phyloP scores from a whole-genome alignment of 1,140 invertebrate genomes.

The Pantala flavescens region DNA sequence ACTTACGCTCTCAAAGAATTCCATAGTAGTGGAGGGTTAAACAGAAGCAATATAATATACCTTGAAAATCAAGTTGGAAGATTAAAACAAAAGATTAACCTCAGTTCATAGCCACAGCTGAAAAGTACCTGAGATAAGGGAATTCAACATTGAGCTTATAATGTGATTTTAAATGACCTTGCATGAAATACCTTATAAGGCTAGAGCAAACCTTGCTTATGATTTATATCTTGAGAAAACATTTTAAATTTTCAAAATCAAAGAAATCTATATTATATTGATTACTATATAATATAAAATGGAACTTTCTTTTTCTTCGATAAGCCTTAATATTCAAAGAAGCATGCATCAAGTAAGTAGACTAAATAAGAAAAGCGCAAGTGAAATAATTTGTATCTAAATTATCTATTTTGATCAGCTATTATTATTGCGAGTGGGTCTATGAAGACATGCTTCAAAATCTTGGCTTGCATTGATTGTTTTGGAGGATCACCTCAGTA shows the following conservation, averaged over 20 bases:
- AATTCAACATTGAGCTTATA: too few relatives aligned
- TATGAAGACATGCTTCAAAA: neutral
- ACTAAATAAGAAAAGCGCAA: neutral
- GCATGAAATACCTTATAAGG: too few relatives aligned
- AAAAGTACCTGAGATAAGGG: too few relatives aligned
- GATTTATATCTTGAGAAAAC: too few relatives aligned
- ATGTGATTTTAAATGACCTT: too few relatives aligned
- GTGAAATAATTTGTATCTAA: neutral
- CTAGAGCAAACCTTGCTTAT: too few relatives aligned
- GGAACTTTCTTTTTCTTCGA: neutral
- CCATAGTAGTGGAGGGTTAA: too few relatives aligned
- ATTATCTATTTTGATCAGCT: neutral
- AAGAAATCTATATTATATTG: neutral
- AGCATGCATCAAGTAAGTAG: neutral
- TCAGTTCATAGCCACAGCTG: too few relatives aligned
- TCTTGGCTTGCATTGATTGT: constrained; percentile 1
- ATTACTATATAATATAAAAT: neutral
- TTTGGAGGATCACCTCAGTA: constrained; percentile 8
- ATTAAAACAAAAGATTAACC: too few relatives aligned
- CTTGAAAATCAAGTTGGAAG: too few relatives aligned
- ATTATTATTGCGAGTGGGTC: neutral
- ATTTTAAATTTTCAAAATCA: neutral
- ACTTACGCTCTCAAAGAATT: too few relatives aligned
- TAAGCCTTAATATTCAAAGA: neutral
- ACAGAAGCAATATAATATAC: too few relatives aligned